These are phyloP conservation scores for Puntigrus tetrazona DNA, from an alignment of 2,113 vertebrate species.

Conservation along the genomic window DNA sequence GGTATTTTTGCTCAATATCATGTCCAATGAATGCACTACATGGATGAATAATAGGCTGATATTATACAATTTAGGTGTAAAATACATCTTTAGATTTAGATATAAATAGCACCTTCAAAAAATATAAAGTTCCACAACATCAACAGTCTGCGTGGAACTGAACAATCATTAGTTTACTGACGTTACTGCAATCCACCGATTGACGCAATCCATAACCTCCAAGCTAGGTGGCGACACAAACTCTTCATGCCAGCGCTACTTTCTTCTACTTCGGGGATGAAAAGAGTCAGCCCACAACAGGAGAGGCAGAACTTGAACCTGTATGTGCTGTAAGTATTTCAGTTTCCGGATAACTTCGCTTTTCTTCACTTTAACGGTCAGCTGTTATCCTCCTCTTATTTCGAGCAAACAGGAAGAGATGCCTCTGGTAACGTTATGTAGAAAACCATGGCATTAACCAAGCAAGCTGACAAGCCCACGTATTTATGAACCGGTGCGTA, in stretches of 20 bases:
- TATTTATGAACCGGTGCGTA: background rate
- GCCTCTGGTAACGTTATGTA: background rate
- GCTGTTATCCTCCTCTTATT: too few relatives aligned
- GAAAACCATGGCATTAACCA: background rate
- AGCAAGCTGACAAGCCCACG: background rate
- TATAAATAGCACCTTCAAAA: too few relatives aligned
- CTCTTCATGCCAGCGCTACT: background rate
- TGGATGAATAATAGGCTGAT: background rate
- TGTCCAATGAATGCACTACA: background rate
- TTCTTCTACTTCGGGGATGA: background rate
- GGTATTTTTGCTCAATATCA: background rate
- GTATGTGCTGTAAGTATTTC: conserved; percentile 38
- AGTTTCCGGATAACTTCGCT: background rate
- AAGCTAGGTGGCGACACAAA: conserved; percentile 38
- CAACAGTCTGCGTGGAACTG: background rate
- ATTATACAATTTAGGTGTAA: too few relatives aligned
- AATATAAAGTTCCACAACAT: background rate
- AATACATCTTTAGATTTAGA: too few relatives aligned
- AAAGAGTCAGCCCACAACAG: background rate
- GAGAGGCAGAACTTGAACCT: background rate
- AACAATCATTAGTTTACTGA: background rate
- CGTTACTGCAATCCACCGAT: background rate
- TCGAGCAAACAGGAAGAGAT: background rate
- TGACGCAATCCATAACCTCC: conserved; percentile 14
- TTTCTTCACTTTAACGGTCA: background rate